These are phyloP conservation scores for Parelbella ahira DNA, from an alignment of 2,888 invertebrate species.

Conservation along the genomic window DNA sequence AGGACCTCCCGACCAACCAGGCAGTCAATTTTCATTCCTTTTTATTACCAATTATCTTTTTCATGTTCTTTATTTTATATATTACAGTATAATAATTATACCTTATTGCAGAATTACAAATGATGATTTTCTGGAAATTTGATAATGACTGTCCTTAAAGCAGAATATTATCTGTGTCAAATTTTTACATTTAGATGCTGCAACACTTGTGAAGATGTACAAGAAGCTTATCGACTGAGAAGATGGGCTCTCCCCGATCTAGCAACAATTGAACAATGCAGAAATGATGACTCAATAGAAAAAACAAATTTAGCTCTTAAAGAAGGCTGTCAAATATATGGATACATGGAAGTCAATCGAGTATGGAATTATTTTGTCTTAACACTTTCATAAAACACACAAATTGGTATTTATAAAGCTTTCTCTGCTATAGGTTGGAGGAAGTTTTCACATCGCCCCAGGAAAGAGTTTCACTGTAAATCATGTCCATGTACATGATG, in stretches of 20 bases:
- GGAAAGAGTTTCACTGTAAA: slow-evolving; percentile 97
- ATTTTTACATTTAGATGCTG: slow-evolving; percentile 96
- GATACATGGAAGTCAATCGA: slow-evolving; percentile 96
- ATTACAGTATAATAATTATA: too few species aligned
- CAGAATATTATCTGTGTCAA: too few species aligned
- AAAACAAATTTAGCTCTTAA: slow-evolving; percentile 89
- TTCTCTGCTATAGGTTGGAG: slow-evolving; percentile 86
- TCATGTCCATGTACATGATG: slow-evolving; percentile 97
- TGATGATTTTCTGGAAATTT: too few species aligned
- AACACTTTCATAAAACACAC: too few species aligned
- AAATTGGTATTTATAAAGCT: not conserved
- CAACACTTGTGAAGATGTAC: slow-evolving; percentile 97
- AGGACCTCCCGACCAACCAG: too few species aligned
- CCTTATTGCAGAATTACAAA: too few species aligned
- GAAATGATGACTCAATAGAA: slow-evolving; percentile 88
- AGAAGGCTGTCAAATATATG: slow-evolving; percentile 98
- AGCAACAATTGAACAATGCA: slow-evolving; percentile 93
- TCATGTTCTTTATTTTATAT: not conserved
- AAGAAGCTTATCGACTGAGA: slow-evolving; percentile 92
- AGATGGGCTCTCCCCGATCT: slow-evolving; percentile 93
- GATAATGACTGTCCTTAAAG: too few species aligned
- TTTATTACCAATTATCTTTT: too few species aligned
- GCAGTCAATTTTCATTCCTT: too few species aligned
- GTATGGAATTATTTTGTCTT: too few species aligned
- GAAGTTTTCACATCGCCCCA: slow-evolving; percentile 98